Evolutionary conservation across 2,888 invertebrate species (phyloP).

Genomic region (Bursaphelenchus okinawaensis): DNA sequence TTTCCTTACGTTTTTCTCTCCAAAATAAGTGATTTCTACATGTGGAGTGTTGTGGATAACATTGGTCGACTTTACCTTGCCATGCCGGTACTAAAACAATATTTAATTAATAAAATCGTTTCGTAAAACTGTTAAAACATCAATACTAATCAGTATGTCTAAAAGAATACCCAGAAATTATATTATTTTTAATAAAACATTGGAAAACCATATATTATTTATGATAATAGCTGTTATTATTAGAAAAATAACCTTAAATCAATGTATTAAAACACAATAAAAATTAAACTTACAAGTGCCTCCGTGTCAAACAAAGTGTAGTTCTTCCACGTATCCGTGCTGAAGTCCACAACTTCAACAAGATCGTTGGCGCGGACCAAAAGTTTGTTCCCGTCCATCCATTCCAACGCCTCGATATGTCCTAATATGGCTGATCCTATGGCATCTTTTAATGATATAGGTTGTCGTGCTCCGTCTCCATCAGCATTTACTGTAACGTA

Average conservation of each 20-base stretch:
- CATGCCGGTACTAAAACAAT: conserved; percentile 26
- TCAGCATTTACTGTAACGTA: conserved; percentile 23
- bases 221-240: no score
- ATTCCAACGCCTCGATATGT: conserved; percentile 33
- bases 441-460: conserved; percentile 26
- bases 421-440: conserved; percentile 20
- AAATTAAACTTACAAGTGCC: conserved; percentile 20
- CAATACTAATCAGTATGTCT: no score
- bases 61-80: conserved; percentile 22
- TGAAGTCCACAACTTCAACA: conserved; percentile 27
- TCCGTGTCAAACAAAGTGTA: conserved; percentile 27
- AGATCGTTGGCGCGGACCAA: conserved; percentile 25
- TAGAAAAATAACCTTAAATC: background rate
- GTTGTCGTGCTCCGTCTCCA: conserved; percentile 18
- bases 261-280: background rate
- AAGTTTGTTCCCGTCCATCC: conserved; percentile 27
- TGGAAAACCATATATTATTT: no score
- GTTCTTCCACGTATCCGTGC: conserved; percentile 6
- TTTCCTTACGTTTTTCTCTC: conserved; percentile 1
- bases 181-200: no score
- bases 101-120: background rate
- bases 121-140: no score
- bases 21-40: conserved; percentile 20
- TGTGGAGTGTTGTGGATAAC: conserved; percentile 18
- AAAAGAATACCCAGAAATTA: no score